Evolutionary conservation across 2,113 vertebrate species (phyloP), one percentile per base, ranked within the genome.

Genomic region (Lampris megalopsis): DNA sequence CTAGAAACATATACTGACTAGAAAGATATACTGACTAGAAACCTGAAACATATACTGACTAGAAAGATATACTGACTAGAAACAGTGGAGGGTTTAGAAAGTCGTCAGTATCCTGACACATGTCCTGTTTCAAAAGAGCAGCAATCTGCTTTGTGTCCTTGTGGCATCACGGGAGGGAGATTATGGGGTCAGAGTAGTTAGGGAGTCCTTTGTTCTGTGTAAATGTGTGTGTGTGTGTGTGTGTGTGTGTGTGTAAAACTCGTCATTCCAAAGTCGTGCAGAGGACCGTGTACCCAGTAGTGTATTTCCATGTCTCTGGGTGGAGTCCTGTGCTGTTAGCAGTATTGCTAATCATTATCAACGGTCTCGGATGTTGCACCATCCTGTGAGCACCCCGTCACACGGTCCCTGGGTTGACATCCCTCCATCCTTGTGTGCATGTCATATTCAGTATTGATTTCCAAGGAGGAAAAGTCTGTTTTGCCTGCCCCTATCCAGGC

Each of bases 111-210:
- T 24, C 24, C 24, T 24, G 24, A 24, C 24, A 66, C 64, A 76
- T 80, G 85, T 92, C 62, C 5, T 36, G 68, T 90, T 92, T 91
- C 89, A 92, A 90, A 86, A 77, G 57, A 82, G 68, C 62, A 62
- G 68, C 66, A 59, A 74, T 88, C 85, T 91, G 86, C 56, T 87
- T 77, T 82, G 70, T 86, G 79, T 90, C 73, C 73, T 73, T 73
- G 68, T 81, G 86, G 79, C 67, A 63, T 71, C 67, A 57, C 49
- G 69, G 63, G 45, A 38, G 13, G 42, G 67, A 74, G 80, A 79
- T 75, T 70, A 69, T 24, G 79, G 50, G 52, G 59, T 47, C 45
- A 45, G 41, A 69, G 69, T 24, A 24, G 77, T 62, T 0, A 35
- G 80, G 74, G 58, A 83, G 77, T 80, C 68, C 65, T 52, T 53